Percentiles rank a stretch among this genome's conserved stretches.
These are phyloP conservation scores for Philereme transversata DNA, from an alignment of 2,888 invertebrate species.

Conservation along the genomic window DNA sequence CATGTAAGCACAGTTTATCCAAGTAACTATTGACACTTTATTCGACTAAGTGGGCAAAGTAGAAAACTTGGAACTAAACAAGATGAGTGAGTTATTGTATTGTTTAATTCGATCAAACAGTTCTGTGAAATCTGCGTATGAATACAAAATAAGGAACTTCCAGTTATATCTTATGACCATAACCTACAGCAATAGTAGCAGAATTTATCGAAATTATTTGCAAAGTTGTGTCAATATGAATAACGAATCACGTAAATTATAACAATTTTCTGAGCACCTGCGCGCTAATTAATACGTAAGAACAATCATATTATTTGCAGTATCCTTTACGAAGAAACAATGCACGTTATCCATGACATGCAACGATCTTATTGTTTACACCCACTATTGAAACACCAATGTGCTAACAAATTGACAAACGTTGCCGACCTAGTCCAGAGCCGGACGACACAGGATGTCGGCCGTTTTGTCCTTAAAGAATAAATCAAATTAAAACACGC, in stretches of 20 bases:
- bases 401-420: constrained; percentile 79
- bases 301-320: constrained; percentile 50
- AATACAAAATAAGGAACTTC: constrained; percentile 1
- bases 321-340: constrained; percentile 58
- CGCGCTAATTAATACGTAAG: constrained; percentile 31
- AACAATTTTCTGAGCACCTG: constrained; percentile 29
- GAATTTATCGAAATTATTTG: constrained; percentile 11
- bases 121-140: no score
- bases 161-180: neutral
- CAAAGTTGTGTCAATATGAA: constrained; percentile 15
- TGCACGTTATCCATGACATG: constrained; percentile 49
- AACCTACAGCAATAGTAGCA: constrained; percentile 3
- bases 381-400: constrained; percentile 70
- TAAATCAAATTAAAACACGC: constrained; percentile 81
- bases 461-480: constrained; percentile 74
- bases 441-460: constrained; percentile 69
- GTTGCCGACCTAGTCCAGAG: constrained; percentile 55
- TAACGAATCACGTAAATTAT: constrained; percentile 20
- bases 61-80: no score
- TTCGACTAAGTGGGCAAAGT: no score
- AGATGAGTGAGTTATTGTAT: no score
- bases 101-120: no score
- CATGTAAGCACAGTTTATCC: no score
- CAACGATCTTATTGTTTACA: constrained; percentile 68
- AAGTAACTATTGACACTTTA: no score